These are phyloP conservation scores for Morelia viridis DNA, from an alignment of 2,797 vertebrate genomes.

Conservation along the genomic window DNA sequence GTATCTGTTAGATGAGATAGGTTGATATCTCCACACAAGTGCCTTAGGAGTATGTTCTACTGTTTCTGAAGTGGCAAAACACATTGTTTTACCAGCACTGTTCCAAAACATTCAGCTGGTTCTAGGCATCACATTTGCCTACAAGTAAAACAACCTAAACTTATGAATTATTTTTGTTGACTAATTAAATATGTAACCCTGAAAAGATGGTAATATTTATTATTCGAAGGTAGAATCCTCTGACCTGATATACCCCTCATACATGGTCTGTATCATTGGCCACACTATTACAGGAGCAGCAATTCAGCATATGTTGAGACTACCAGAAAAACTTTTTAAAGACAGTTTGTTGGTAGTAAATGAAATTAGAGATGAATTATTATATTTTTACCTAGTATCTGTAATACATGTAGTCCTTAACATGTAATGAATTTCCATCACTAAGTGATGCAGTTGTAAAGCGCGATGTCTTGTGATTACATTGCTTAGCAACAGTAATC, in stretches of 20 bases:
- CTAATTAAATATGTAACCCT: not conserved
- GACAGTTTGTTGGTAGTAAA: not conserved
- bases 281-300: not conserved
- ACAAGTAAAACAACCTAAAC: not conserved
- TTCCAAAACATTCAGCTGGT: not conserved
- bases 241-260: not conserved
- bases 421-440: not conserved
- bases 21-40: not conserved
- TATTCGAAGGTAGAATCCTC: not conserved
- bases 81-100: not conserved
- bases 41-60: not conserved
- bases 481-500: not conserved
- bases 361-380: not conserved
- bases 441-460: not conserved
- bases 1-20: no score
- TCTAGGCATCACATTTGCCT: not conserved
- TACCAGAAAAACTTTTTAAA: not conserved
- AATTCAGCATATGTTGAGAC: not conserved
- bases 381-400: not conserved
- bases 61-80: no score
- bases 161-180: constrained; percentile 21
- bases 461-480: not conserved
- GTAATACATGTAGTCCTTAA: not conserved
- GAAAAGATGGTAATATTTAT: not conserved
- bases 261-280: not conserved